Percentiles rank a stretch among this genome's conserved stretches.
Conservation (phyloP, 2,888 invertebrate genomes). For the Torymus auratus region DNA sequence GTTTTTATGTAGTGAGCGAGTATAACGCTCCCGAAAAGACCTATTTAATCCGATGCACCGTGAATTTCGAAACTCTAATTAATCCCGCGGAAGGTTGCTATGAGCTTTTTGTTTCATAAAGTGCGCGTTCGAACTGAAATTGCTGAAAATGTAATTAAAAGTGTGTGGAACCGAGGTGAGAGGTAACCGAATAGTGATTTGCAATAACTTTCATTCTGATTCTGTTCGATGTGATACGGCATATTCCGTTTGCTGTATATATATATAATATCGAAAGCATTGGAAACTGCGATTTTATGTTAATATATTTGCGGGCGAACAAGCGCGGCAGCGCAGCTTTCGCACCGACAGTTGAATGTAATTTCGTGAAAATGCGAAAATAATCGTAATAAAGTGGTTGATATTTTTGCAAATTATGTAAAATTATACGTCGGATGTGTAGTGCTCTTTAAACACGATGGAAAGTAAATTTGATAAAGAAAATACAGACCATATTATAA, state of each 20-base stretch:
- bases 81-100: constrained; percentile 5
- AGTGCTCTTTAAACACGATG: too few relatives aligned
- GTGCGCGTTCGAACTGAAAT: constrained; percentile 28
- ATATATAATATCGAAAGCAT: neutral
- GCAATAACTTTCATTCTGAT: constrained; percentile 42
- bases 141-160: constrained; percentile 47
- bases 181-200: constrained; percentile 24
- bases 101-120: constrained; percentile 6
- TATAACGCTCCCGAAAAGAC: too few relatives aligned
- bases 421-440: too few relatives aligned
- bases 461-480: too few relatives aligned
- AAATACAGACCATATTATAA: too few relatives aligned
- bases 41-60: too few relatives aligned
- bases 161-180: constrained; percentile 13
- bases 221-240: constrained; percentile 19
- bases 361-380: too few relatives aligned
- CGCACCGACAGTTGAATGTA: too few relatives aligned
- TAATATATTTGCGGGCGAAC: neutral
- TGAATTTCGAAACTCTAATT: constrained; percentile 15
- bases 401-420: too few relatives aligned
- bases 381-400: too few relatives aligned
- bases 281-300: neutral
- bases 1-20: too few relatives aligned
- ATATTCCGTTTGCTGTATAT: neutral
- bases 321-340: too few relatives aligned